A percentile compares a stretch with the other conserved stretches of the same genome.
Evolutionary conservation across 2,888 invertebrate genomes (phyloP).

Genomic region (Pachydiplax longipennis): DNA sequence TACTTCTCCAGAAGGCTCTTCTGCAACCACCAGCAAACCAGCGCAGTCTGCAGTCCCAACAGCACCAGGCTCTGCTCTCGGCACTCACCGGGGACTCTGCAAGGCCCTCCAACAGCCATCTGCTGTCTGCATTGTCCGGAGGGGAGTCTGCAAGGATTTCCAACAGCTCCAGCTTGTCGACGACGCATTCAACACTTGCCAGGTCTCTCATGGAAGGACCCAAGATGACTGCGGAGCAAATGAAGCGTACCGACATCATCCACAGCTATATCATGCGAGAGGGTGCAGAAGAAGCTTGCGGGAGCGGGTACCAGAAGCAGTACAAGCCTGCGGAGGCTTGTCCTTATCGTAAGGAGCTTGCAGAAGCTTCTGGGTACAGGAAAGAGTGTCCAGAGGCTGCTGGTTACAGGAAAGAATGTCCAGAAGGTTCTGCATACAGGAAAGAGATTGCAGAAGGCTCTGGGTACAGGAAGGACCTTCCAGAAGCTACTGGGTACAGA

Average conservation of each 20-base stretch:
- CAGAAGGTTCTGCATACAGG: too few species aligned
- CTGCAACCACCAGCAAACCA: conserved; percentile 11
- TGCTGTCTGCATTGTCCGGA: conserved; percentile 16
- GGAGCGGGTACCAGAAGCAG: not conserved
- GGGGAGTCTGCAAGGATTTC: conserved; percentile 52
- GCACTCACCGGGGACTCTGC: conserved; percentile 50
- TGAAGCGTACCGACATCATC: conserved; percentile 90
- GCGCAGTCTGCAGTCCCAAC: not conserved
- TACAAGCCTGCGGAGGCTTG: too few species aligned
- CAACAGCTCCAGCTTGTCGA: conserved; percentile 73
- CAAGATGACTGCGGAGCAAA: conserved; percentile 90
- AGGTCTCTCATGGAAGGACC: conserved; percentile 93
- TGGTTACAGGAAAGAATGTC: too few species aligned
- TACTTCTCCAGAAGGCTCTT: not conserved
- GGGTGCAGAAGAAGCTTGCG: not conserved
- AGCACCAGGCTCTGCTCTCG: conserved; percentile 48
- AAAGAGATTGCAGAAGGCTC: too few species aligned
- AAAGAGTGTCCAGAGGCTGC: too few species aligned
- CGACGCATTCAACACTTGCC: conserved; percentile 88
- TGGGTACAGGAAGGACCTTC: too few species aligned
- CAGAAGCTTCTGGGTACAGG: too few species aligned
- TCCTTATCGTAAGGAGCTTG: too few species aligned
- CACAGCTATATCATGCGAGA: conserved; percentile 89
- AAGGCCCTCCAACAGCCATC: conserved; percentile 51
- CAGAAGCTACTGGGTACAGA: too few species aligned